Percentiles rank a stretch among this genome's conserved stretches.
These are phyloP conservation scores for Criorhina ranunculi DNA, from an alignment of 2,888 invertebrate species.

Conservation along the genomic window DNA sequence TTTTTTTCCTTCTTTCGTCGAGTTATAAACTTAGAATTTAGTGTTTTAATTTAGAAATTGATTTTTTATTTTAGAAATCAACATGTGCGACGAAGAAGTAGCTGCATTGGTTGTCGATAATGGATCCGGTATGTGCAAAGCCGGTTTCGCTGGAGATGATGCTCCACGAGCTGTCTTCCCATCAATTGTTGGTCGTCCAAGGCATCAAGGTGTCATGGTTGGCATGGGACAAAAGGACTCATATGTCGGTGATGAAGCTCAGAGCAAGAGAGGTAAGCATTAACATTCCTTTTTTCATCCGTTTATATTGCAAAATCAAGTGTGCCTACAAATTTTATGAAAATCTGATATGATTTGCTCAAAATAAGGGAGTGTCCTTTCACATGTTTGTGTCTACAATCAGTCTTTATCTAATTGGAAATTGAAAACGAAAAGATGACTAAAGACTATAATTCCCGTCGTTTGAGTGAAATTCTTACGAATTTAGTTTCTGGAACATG, in stretches of 20 bases:
- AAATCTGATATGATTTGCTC: not conserved
- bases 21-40: slow-evolving; percentile 41
- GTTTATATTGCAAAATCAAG: no score
- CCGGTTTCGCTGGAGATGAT: slow-evolving; percentile 96
- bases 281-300: not conserved
- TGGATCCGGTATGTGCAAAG: slow-evolving; percentile 97
- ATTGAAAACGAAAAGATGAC: no score
- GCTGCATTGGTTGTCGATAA: slow-evolving; percentile 96
- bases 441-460: no score
- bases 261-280: slow-evolving; percentile 90
- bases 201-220: slow-evolving; percentile 95
- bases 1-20: slow-evolving; percentile 12
- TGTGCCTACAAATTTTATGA: not conserved
- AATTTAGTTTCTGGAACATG: no score
- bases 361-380: slow-evolving; percentile 14
- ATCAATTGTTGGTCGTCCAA: slow-evolving; percentile 94
- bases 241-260: slow-evolving; percentile 94
- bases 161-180: slow-evolving; percentile 96
- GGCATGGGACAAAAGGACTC: slow-evolving; percentile 97
- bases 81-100: slow-evolving; percentile 98
- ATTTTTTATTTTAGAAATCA: slow-evolving; percentile 82
- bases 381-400: not conserved
- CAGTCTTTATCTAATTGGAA: not conserved
- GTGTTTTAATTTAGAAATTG: slow-evolving; percentile 70
- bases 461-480: no score